phyloP scores from a whole-genome alignment of 2,797 vertebrate species.

The Melanotaenia boesemani region DNA sequence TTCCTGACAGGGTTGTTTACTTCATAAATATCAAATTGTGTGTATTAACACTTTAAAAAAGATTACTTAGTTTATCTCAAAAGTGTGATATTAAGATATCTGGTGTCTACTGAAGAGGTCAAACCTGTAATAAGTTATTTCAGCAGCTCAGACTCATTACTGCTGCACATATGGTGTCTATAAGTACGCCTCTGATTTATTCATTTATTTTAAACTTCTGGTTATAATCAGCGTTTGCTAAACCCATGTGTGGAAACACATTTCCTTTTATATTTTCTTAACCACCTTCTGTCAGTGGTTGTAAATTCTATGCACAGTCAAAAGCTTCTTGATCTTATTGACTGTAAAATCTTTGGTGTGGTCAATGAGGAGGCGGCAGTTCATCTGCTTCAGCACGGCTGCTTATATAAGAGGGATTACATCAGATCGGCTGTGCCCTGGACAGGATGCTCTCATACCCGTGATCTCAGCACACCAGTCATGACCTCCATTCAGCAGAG shows the following conservation, averaged over 20 bases:
- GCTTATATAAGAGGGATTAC: slow-evolving; percentile 82
- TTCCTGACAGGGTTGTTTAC: neutral
- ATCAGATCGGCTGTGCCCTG: slow-evolving; percentile 62
- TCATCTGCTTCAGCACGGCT: slow-evolving; percentile 61
- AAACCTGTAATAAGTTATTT: slow-evolving; percentile 1
- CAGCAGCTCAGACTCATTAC: neutral
- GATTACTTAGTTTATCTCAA: neutral
- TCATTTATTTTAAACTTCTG: neutral
- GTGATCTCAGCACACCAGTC: slow-evolving; percentile 45
- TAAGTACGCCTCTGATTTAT: slow-evolving; percentile 23
- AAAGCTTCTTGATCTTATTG: slow-evolving; percentile 52
- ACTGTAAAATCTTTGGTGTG: slow-evolving; percentile 60
- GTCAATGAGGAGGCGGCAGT: slow-evolving; percentile 35
- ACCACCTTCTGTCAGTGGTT: slow-evolving; percentile 37
- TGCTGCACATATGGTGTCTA: slow-evolving; percentile 25
- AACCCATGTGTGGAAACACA: slow-evolving; percentile 10
- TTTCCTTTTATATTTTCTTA: slow-evolving; percentile 7
- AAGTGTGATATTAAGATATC: slow-evolving; percentile 1
- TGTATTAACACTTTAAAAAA: neutral
- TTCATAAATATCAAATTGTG: neutral
- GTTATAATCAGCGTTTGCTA: slow-evolving; percentile 19
- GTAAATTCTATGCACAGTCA: slow-evolving; percentile 32
- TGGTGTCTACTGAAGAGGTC: neutral
- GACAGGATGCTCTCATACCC: slow-evolving; percentile 57
- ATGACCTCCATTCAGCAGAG: slow-evolving; percentile 34